A percentile compares a stretch with the other conserved stretches of the same genome.
phyloP scores from a whole-genome alignment of 2,113 vertebrate species.

The Crotalus horridus region DNA sequence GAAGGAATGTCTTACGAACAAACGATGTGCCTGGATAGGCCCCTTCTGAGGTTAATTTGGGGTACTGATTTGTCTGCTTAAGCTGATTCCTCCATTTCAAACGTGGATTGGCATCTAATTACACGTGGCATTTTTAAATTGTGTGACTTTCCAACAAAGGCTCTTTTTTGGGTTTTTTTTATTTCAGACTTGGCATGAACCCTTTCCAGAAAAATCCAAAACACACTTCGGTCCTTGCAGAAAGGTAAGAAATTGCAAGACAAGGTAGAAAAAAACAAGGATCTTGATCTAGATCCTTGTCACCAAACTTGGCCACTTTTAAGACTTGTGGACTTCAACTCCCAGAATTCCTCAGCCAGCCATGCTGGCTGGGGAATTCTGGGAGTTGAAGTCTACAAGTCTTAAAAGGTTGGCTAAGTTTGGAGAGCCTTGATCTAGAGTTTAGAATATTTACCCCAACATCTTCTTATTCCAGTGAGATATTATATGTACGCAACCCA shows the following conservation, averaged over 20 bases:
- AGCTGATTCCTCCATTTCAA: not conserved
- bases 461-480: not conserved
- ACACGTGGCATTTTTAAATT: not conserved
- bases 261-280: not conserved
- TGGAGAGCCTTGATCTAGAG: not conserved
- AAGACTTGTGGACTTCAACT: not conserved
- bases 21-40: not conserved
- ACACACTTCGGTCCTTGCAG: slow-evolving; percentile 86
- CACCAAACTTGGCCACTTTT: not conserved
- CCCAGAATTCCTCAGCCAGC: not conserved
- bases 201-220: slow-evolving; percentile 95
- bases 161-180: slow-evolving; percentile 8
- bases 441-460: not conserved
- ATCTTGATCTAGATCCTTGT: not conserved
- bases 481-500: not conserved
- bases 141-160: not conserved
- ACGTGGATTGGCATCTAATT: not conserved
- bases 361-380: not conserved
- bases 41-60: not conserved
- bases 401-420: not conserved
- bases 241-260: slow-evolving; percentile 73
- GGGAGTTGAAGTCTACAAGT: not conserved
- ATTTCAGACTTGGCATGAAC: slow-evolving; percentile 87
- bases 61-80: not conserved
- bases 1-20: not conserved